These are phyloP conservation scores for Parnassius mnemosyne DNA, from an alignment of 2,888 invertebrate genomes.

Conservation along the genomic window DNA sequence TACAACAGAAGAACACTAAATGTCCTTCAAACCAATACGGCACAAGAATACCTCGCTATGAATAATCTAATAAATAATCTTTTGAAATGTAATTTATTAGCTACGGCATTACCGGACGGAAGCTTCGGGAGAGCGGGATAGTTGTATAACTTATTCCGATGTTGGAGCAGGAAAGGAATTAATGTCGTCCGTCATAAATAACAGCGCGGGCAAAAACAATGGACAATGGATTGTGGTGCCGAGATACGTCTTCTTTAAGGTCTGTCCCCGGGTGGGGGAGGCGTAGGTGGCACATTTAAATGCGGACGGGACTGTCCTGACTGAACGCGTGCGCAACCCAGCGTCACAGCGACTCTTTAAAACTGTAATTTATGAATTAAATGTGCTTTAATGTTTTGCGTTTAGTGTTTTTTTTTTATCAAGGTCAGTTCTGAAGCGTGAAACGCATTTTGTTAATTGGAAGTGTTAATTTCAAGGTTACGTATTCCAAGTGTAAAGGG, in stretches of 20 bases:
- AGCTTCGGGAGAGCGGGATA: constrained; percentile 58
- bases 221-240: constrained; percentile 76
- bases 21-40: constrained; percentile 74
- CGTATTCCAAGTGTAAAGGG: too few relatives aligned
- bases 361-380: constrained; percentile 14
- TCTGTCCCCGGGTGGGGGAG: constrained; percentile 39
- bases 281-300: constrained; percentile 30
- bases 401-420: not conserved
- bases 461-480: too few relatives aligned
- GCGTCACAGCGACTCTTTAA: constrained; percentile 18
- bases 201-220: constrained; percentile 76
- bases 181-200: constrained; percentile 77
- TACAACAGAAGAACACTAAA: constrained; percentile 47
- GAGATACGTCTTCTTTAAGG: constrained; percentile 79
- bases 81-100: constrained; percentile 76
- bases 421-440: not conserved
- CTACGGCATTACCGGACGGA: constrained; percentile 70
- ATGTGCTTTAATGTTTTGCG: not conserved
- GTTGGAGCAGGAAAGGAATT: constrained; percentile 52
- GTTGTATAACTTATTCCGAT: constrained; percentile 28
- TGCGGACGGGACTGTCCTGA: constrained; percentile 35
- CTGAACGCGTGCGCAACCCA: constrained; percentile 49
- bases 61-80: constrained; percentile 80
- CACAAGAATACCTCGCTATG: constrained; percentile 66
- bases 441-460: too few relatives aligned